Base-by-base conservation (phyloP, 2,888 invertebrate genomes). In the Diarsia rubi region DNA sequence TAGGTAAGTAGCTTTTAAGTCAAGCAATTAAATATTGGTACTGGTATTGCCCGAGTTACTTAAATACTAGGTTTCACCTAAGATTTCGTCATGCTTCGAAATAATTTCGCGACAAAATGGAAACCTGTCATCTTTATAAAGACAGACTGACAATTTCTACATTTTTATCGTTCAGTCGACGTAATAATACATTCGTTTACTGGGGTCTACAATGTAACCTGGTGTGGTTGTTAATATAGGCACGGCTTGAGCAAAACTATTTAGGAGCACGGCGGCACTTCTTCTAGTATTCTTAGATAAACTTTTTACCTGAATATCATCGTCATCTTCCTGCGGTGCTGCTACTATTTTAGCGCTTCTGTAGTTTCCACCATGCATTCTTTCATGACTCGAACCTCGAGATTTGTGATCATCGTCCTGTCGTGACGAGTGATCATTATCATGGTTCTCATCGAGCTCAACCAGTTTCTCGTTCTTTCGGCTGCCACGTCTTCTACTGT, bases 141-240 rank as follows among this genome's bases (percentile, higher is more conserved):
- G 44, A 63, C 12, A n/a, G 54, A 42, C n/a, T 24, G 59, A 31
- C 19, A 63, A 67, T 63, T 64, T 45, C 12, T 60, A 31, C 31
- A 60, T 68, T 57, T 63, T 52, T 12, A 67, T 14, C 44, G 67
- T 42, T 91, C 89, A 91, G 31, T 96, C 96, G 27, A 96, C 95
- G 79, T 96, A 97, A 85, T 95, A 97, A 88, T 97, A 97, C 94
- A 95, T 95, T 83, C 97, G 91, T 91, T 97, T 96, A 81, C 96
- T 96, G 45, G 97, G 97, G 85, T 97, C 96, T 88, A 96, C 88
- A 82, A 96, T 97, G 74, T 93, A 96, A 1, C 90, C 89, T 21
- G 95, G 94, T 0, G 95, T 94, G 2, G 94, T 95, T 0, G 96
- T 94, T 19, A 96, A 84, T 73, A 94, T 89, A 3, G 96, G 95